A percentile compares a stretch with the other conserved stretches of the same genome.
These are phyloP conservation scores for Timema cristinae DNA, from an alignment of 2,888 invertebrate species.

Conservation along the genomic window DNA sequence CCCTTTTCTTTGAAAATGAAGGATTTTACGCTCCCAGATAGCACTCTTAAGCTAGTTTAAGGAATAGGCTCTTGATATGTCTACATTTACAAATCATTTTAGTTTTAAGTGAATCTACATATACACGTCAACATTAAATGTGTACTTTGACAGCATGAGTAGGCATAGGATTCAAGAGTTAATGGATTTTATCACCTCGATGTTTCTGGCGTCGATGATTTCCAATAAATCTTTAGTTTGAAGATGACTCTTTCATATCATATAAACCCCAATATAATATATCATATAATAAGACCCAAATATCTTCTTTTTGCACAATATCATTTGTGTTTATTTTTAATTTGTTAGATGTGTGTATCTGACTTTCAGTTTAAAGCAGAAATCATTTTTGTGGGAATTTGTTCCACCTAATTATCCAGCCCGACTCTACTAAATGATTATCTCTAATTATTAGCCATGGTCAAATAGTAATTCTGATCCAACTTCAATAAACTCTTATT, in stretches of 20 bases:
- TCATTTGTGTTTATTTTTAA: not conserved
- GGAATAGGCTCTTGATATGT: slow-evolving; percentile 5
- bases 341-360: not conserved
- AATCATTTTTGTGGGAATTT: slow-evolving; percentile 13
- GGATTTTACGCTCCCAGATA: slow-evolving; percentile 1
- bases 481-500: no score
- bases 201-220: not conserved
- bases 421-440: not conserved
- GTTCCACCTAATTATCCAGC: slow-evolving; percentile 5
- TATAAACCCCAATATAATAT: no score
- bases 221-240: slow-evolving; percentile 6
- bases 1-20: slow-evolving; percentile 9
- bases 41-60: slow-evolving; percentile 5
- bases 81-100: not conserved
- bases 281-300: no score
- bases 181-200: not conserved
- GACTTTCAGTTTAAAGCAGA: not conserved
- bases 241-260: not conserved
- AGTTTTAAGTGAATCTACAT: not conserved
- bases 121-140: slow-evolving; percentile 3
- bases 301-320: not conserved
- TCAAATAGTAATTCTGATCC: no score
- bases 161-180: slow-evolving; percentile 13
- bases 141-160: slow-evolving; percentile 5
- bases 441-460: not conserved